A percentile compares a stretch with the other conserved stretches of the same genome.
Conservation (phyloP, 2,797 vertebrate genomes). For the Heterohyrax brucei region DNA sequence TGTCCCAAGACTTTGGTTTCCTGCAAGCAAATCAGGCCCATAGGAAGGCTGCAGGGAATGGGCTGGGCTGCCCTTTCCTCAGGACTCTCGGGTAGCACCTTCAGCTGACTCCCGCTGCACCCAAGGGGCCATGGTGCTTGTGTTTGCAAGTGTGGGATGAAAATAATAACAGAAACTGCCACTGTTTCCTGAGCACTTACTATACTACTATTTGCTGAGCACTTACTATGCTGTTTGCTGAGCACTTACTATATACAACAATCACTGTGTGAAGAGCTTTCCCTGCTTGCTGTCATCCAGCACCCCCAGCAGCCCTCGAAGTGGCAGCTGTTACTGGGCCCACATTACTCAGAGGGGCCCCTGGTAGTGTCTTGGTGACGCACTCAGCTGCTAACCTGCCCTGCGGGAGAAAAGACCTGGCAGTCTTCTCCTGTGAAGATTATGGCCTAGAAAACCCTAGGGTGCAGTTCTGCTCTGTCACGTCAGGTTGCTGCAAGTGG, state of each 20-base stretch:
- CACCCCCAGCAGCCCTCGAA: accelerated
- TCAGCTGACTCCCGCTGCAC: background rate
- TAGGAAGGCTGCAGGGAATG: background rate
- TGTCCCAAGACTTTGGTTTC: background rate
- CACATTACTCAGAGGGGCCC: background rate
- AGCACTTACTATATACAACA: background rate
- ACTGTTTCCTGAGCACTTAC: background rate
- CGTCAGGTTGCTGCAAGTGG: background rate
- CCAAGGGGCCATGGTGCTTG: accelerated
- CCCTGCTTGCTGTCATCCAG: accelerated
- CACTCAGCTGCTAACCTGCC: background rate
- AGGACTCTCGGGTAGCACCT: too few species aligned
- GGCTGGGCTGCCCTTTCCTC: accelerated
- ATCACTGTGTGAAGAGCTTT: accelerated
- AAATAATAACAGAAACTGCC: background rate
- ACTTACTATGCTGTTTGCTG: background rate
- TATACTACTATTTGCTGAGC: background rate
- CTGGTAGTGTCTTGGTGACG: background rate
- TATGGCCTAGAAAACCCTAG: background rate
- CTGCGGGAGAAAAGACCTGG: background rate
- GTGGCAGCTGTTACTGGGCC: background rate
- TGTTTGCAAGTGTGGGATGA: too few species aligned
- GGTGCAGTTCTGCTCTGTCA: background rate
- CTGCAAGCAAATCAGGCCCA: accelerated
- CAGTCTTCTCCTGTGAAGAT: background rate